phyloP scores from a whole-genome alignment of 2,888 invertebrate species.

The Apotomis betuletana region DNA sequence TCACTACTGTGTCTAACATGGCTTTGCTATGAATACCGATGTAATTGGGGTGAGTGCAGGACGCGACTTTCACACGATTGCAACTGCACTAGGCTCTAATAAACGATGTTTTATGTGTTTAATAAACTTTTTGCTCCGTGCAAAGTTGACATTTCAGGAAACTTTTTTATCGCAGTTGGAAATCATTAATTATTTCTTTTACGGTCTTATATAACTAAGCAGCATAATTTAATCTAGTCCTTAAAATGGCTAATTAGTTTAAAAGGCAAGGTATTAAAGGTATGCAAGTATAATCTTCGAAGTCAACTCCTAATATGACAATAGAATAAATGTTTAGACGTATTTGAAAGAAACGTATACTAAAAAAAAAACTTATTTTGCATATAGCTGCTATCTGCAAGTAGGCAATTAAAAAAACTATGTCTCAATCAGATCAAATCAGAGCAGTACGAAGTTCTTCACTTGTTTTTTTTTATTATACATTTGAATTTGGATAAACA shows the following conservation, averaged over 20 bases:
- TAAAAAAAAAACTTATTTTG: too few relatives aligned
- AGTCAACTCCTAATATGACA: too few relatives aligned
- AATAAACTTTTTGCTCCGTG: constrained; percentile 50
- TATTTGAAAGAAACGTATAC: too few relatives aligned
- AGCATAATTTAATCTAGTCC: neutral
- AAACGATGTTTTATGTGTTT: constrained; percentile 47
- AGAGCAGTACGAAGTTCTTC: too few relatives aligned
- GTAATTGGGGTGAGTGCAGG: constrained; percentile 72
- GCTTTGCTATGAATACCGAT: constrained; percentile 70
- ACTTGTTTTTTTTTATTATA: too few relatives aligned
- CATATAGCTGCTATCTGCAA: too few relatives aligned
- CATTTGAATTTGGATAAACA: too few relatives aligned
- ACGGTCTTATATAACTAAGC: constrained; percentile 2
- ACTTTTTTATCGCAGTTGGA: constrained; percentile 45
- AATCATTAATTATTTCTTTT: constrained; percentile 32
- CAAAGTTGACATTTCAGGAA: constrained; percentile 58
- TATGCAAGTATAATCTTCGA: too few relatives aligned
- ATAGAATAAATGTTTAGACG: too few relatives aligned
- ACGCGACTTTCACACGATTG: constrained; percentile 75
- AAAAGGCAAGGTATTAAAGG: too few relatives aligned
- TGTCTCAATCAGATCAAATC: too few relatives aligned
- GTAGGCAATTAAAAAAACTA: too few relatives aligned
- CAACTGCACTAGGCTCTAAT: constrained; percentile 52
- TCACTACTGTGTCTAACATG: constrained; percentile 59
- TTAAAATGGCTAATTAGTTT: neutral